These are phyloP conservation scores for Lagorchestes hirsutus DNA, from an alignment of 2,797 vertebrate species.

Conservation along the genomic window DNA sequence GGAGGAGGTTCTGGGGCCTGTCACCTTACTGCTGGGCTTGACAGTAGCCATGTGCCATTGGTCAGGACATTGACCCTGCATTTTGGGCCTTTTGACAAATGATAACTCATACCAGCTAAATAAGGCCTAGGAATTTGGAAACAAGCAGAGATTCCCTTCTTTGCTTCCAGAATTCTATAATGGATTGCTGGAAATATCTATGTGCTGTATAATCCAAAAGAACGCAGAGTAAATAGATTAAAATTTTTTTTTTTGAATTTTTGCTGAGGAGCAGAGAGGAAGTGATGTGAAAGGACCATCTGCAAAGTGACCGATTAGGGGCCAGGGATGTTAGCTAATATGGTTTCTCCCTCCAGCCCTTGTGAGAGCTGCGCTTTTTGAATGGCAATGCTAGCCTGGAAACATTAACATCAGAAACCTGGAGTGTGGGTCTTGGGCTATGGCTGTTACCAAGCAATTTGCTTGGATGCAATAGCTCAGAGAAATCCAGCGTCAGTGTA, in stretches of 20 bases:
- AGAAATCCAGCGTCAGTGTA: slow-evolving; percentile 78
- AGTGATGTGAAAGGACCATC: slow-evolving; percentile 59
- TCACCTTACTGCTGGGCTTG: slow-evolving; percentile 73
- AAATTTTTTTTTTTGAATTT: slow-evolving; percentile 61
- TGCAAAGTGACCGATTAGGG: slow-evolving; percentile 59
- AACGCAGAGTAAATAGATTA: slow-evolving; percentile 58
- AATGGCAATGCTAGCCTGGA: slow-evolving; percentile 42
- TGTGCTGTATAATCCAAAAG: slow-evolving; percentile 70
- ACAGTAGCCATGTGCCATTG: slow-evolving; percentile 68
- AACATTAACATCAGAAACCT: slow-evolving; percentile 76
- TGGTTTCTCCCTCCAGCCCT: neutral
- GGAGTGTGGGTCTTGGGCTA: slow-evolving; percentile 63
- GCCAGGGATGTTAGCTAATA: slow-evolving; percentile 59
- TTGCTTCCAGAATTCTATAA: slow-evolving; percentile 80
- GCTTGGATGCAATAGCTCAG: slow-evolving; percentile 78
- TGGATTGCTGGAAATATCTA: slow-evolving; percentile 78
- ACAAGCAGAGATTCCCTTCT: slow-evolving; percentile 64
- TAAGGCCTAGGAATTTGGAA: slow-evolving; percentile 81
- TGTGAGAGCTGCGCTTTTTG: neutral
- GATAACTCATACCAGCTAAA: slow-evolving; percentile 86
- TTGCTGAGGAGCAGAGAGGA: neutral
- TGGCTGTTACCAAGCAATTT: slow-evolving; percentile 78
- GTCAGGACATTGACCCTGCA: slow-evolving; percentile 80
- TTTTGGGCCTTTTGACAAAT: slow-evolving; percentile 83
- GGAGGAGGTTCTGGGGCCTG: slow-evolving; percentile 67